Evolutionary conservation across 2,797 vertebrate species (phyloP).

Genomic region (Buphagus erythrorhynchus): DNA sequence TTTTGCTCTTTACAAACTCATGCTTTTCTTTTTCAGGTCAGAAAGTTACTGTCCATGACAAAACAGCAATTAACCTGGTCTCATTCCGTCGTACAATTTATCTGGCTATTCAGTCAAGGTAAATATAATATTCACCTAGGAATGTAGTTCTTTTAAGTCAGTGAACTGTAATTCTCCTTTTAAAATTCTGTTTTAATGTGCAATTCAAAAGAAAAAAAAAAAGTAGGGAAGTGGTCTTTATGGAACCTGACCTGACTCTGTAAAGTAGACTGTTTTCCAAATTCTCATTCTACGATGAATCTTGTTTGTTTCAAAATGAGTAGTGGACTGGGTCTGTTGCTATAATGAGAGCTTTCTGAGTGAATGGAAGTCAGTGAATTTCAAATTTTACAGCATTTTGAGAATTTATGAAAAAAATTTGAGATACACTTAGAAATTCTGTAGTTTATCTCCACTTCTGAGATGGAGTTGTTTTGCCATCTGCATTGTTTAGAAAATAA

Average conservation of each 20-base stretch:
- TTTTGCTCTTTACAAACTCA: neutral
- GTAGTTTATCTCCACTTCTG: neutral
- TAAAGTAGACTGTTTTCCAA: neutral
- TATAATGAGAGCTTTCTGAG: neutral
- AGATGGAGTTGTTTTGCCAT: neutral
- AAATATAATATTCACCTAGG: neutral
- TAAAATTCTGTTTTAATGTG: neutral
- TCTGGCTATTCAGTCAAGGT: conserved; percentile 98
- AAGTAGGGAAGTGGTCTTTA: neutral
- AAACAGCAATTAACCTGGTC: conserved; percentile 96
- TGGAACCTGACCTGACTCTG: neutral
- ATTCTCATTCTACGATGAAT: neutral
- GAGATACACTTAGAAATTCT: neutral
- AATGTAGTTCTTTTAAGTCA: neutral
- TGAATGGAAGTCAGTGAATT: neutral
- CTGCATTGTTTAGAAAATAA: neutral
- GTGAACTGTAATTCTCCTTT: neutral
- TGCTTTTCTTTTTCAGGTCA: conserved; percentile 78
- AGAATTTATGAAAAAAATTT: neutral
- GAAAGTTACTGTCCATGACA: conserved; percentile 94
- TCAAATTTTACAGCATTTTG: neutral
- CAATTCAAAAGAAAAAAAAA: neutral
- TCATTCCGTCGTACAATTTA: conserved; percentile 97
- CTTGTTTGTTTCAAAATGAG: neutral
- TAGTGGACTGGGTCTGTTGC: neutral